Evolutionary conservation across 2,113 vertebrate species (phyloP), one percentile per base, ranked within the genome.

Genomic region (Alligator sinensis): DNA sequence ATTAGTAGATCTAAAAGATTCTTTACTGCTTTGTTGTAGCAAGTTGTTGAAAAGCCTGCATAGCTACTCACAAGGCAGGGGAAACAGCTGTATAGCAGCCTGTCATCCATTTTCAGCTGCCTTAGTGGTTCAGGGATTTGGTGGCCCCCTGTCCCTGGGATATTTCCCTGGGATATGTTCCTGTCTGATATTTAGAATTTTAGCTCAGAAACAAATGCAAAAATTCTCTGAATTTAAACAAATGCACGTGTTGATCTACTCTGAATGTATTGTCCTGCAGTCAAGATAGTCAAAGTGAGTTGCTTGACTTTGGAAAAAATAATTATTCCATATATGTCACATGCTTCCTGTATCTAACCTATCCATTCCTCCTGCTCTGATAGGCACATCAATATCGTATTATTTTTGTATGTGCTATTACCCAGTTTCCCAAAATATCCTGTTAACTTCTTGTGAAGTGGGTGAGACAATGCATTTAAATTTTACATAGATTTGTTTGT

Each of bases 381-480:
- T 68, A 60, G 64, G 74, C 63, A 28, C 18, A 38, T 88, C 80
- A 77, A 12, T 12, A 12, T 34, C 61, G 12, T 57, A 57, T 58
- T 63, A 54, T 91, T 88, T 87, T 77, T 86, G 58, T 8, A 68
- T 72, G 61, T 78, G 15, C 21, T 90, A 90, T 82, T 64, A 79
- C 84, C 58, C 88, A 47, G 47, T 82, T 87, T 68, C 25, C 72
- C 80, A 47, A 90, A 84, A n/a, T 38, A 55, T 90, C 62, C 79
- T 82, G 16, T 89, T 90, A 93, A 68, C 70, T 68, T 76, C 30
- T n/a, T 72, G 59, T 63, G 88, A 89, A 79, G 57, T 27, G 88
- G 80, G 68, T 75, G 68, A 92, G 76, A 94, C 94, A 82, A 75
- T 79, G 78, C 68, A 81, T 91, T 91, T 96, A 94, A 87, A 70